Evolutionary conservation across 2,797 vertebrate species (phyloP).

Genomic region (Mus minutoides): DNA sequence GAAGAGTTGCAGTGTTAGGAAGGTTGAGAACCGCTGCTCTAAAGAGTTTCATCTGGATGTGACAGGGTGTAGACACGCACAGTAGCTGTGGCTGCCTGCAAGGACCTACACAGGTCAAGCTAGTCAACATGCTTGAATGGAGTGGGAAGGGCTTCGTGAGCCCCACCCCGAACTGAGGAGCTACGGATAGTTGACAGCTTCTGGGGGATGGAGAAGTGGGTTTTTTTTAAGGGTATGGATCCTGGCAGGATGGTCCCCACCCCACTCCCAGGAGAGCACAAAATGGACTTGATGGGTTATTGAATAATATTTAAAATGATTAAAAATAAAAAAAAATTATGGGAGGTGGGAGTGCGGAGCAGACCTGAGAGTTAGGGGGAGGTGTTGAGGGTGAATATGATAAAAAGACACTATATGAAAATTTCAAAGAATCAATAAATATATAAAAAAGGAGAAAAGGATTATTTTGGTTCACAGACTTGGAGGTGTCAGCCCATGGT

Average conservation of each 20-base stretch:
- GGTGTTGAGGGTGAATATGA: background rate
- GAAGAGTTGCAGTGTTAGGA: background rate
- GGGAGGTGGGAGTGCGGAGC: background rate
- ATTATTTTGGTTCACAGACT: background rate
- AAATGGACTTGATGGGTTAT: background rate
- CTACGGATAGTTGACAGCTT: background rate
- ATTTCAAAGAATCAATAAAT: background rate
- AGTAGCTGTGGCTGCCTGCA: background rate
- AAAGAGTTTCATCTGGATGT: background rate
- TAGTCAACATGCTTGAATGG: no score
- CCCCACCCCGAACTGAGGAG: background rate
- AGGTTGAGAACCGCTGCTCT: background rate
- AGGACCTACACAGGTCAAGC: background rate
- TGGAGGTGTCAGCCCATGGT: background rate
- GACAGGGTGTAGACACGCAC: background rate
- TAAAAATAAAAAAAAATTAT: background rate
- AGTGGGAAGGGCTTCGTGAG: background rate
- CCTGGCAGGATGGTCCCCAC: background rate
- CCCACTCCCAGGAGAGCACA: background rate
- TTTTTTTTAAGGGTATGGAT: background rate
- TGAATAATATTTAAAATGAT: background rate
- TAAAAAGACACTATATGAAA: background rate
- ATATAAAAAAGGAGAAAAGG: background rate
- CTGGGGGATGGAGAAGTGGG: background rate
- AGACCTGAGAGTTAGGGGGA: background rate